Conservation (phyloP, 2,888 invertebrate genomes). For the Dendrolimus pini region DNA sequence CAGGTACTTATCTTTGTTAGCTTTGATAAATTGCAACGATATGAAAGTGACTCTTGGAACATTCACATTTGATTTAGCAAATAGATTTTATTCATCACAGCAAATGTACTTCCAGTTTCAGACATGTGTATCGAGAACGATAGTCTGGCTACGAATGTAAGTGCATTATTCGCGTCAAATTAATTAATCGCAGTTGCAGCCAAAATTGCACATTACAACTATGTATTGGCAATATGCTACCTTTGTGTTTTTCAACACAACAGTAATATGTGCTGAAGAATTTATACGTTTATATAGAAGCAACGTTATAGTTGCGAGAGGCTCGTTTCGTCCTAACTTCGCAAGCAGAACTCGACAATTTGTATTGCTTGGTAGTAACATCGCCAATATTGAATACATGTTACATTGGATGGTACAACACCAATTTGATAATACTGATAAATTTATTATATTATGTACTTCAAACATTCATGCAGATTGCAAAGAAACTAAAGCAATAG, state of each 20-base stretch:
- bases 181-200: constrained; percentile 35
- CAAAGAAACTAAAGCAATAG: constrained; percentile 34
- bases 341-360: constrained; percentile 31
- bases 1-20: too few relatives aligned
- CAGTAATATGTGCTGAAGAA: constrained; percentile 31
- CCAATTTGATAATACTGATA: constrained; percentile 47
- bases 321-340: constrained; percentile 23
- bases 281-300: constrained; percentile 40
- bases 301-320: constrained; percentile 32
- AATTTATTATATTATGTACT: constrained; percentile 47
- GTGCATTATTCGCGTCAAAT: constrained; percentile 5
- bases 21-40: too few relatives aligned
- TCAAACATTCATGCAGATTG: constrained; percentile 31
- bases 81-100: constrained; percentile 1
- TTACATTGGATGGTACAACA: constrained; percentile 29
- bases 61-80: not conserved
- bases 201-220: constrained; percentile 43
- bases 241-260: constrained; percentile 44
- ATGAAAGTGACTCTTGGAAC: not conserved
- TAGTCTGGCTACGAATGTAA: too few relatives aligned
- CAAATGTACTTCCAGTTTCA: not conserved
- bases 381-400: constrained; percentile 27
- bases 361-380: constrained; percentile 37
- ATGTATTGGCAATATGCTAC: constrained; percentile 45
- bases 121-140: too few relatives aligned